Conservation (phyloP, 2,113 vertebrate genomes). For the Mobula hypostoma region DNA sequence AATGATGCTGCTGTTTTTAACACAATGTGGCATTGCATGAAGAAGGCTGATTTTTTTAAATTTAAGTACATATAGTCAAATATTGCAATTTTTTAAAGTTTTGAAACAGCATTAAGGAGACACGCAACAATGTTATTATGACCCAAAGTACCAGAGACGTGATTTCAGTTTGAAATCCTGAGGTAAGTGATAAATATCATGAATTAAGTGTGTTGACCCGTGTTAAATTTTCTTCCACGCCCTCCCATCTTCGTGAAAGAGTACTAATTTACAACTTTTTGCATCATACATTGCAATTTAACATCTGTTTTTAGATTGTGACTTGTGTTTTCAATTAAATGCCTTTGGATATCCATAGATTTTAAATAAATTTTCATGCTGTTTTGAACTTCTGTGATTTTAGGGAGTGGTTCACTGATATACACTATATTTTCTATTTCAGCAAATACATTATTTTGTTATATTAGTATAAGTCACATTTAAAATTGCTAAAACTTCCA, state of each 20-base stretch:
- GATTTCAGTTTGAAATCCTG: not conserved
- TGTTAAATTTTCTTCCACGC: not conserved
- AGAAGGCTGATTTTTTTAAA: no score
- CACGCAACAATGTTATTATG: no score
- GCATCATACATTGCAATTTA: not conserved
- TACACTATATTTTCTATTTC: not conserved
- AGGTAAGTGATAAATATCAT: not conserved
- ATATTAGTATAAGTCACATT: not conserved
- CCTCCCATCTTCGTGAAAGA: not conserved
- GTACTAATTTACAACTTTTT: not conserved
- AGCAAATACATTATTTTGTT: not conserved
- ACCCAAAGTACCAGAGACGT: no score
- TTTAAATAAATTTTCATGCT: not conserved
- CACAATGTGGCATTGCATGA: no score
- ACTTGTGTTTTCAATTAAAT: not conserved
- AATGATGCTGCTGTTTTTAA: no score
- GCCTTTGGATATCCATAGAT: not conserved
- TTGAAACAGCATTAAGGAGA: no score
- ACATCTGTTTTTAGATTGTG: not conserved
- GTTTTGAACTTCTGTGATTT: not conserved
- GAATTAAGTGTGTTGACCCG: not conserved
- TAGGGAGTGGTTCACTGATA: not conserved
- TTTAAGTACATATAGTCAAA: no score
- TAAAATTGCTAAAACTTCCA: not conserved
- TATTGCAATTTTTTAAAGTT: no score